A percentile compares a stretch with the other conserved stretches of the same genome.
Evolutionary conservation across 2,888 invertebrate species (phyloP).

Genomic region (Sinodicranocentrus sp.): DNA sequence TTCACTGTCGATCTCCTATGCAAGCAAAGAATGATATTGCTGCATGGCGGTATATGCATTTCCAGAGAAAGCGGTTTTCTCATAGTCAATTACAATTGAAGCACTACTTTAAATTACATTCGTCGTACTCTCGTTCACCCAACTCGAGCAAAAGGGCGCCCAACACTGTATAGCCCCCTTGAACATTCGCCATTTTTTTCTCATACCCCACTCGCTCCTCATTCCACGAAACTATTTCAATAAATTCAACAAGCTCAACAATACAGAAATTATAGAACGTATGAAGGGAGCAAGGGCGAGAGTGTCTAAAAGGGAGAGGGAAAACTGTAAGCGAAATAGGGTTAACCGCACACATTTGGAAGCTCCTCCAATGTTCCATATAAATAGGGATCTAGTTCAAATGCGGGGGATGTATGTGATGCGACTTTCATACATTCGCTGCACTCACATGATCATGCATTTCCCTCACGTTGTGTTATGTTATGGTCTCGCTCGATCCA

Average conservation of each 20-base stretch:
- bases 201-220: background rate
- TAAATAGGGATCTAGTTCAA: background rate
- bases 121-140: slow-evolving; percentile 6
- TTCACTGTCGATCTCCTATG: too few species aligned
- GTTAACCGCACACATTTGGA: slow-evolving; percentile 22
- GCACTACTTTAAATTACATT: background rate
- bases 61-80: too few species aligned
- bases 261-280: slow-evolving; percentile 48
- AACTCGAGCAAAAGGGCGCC: background rate
- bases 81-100: background rate
- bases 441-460: background rate
- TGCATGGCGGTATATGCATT: too few species aligned
- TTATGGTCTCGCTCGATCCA: background rate
- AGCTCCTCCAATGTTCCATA: background rate
- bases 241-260: slow-evolving; percentile 55
- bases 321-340: slow-evolving; percentile 29
- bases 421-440: background rate
- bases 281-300: slow-evolving; percentile 2
- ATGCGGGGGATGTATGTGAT: background rate
- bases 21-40: too few species aligned
- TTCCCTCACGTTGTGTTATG: background rate
- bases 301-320: slow-evolving; percentile 17
- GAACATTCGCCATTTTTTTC: slow-evolving; percentile 10
- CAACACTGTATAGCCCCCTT: too few species aligned
- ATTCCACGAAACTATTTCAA: slow-evolving; percentile 57